Percentiles rank a stretch among this genome's conserved stretches.
These are phyloP conservation scores for Channallabes apus DNA, from an alignment of 2,797 vertebrate species.

Conservation along the genomic window DNA sequence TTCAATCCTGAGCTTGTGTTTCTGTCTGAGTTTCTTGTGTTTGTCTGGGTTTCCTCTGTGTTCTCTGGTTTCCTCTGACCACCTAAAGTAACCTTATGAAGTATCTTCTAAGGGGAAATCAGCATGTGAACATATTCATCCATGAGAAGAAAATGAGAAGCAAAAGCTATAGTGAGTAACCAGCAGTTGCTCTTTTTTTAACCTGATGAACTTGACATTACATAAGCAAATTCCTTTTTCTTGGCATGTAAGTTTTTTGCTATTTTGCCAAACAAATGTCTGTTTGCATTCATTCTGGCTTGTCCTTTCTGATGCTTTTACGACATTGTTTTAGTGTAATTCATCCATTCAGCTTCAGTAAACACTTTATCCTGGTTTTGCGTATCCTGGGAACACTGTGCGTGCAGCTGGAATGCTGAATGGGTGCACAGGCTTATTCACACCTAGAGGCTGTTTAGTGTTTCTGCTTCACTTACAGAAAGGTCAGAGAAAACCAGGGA, in stretches of 20 bases:
- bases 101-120: no score
- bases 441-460: background rate
- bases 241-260: background rate
- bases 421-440: background rate
- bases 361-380: background rate
- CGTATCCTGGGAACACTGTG: background rate
- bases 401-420: background rate
- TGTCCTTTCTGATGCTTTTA: background rate
- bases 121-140: background rate
- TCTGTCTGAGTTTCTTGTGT: background rate
- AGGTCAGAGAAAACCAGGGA: background rate
- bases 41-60: background rate
- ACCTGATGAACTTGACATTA: background rate
- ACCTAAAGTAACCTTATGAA: no score
- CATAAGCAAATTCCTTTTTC: background rate
- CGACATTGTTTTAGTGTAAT: background rate
- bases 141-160: background rate
- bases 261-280: background rate
- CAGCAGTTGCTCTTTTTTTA: background rate
- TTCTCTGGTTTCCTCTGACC: background rate
- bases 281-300: background rate
- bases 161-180: background rate
- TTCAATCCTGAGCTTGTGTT: background rate
- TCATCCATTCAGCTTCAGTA: background rate
- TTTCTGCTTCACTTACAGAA: background rate